phyloP scores from a whole-genome alignment of 2,888 invertebrate genomes.

The Panorpa germanica region DNA sequence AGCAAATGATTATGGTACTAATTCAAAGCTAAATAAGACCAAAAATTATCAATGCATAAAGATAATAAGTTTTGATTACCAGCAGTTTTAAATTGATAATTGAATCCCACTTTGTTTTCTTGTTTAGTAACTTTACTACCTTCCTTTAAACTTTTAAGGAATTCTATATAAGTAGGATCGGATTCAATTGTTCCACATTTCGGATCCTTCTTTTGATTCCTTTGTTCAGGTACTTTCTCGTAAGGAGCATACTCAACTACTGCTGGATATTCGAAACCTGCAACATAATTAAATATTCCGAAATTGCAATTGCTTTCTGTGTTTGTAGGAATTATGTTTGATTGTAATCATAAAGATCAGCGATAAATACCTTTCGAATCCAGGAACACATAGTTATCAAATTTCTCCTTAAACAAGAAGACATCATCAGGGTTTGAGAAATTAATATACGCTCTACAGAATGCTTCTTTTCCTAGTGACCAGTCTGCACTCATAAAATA shows the following conservation, averaged over 20 bases:
- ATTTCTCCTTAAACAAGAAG: conserved; percentile 78
- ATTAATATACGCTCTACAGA: conserved; percentile 75
- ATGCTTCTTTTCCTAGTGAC: conserved; percentile 52
- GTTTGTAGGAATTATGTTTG: too few relatives aligned
- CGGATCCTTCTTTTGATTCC: conserved; percentile 60
- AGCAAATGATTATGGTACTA: too few relatives aligned
- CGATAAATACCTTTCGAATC: conserved; percentile 81
- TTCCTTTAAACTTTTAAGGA: conserved; percentile 54
- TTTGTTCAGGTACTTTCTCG: conserved; percentile 73
- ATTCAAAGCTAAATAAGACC: too few relatives aligned
- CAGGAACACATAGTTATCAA: conserved; percentile 92
- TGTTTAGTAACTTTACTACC: conserved; percentile 31
- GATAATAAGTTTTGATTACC: conserved; percentile 12
- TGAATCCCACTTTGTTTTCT: conserved; percentile 45
- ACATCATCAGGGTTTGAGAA: conserved; percentile 72
- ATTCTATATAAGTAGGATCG: conserved; percentile 69
- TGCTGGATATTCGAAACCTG: conserved; percentile 70
- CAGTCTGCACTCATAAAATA: conserved; percentile 73
- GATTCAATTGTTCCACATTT: conserved; percentile 72
- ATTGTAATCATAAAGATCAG: too few relatives aligned
- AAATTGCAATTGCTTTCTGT: conserved; percentile 12
- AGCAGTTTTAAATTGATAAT: conserved; percentile 44
- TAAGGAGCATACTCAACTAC: conserved; percentile 91
- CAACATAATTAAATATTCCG: conserved; percentile 8
- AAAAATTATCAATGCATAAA: background rate